These are phyloP conservation scores for Hypotaenidia philippensis DNA, from an alignment of 2,797 vertebrate genomes.

Conservation along the genomic window DNA sequence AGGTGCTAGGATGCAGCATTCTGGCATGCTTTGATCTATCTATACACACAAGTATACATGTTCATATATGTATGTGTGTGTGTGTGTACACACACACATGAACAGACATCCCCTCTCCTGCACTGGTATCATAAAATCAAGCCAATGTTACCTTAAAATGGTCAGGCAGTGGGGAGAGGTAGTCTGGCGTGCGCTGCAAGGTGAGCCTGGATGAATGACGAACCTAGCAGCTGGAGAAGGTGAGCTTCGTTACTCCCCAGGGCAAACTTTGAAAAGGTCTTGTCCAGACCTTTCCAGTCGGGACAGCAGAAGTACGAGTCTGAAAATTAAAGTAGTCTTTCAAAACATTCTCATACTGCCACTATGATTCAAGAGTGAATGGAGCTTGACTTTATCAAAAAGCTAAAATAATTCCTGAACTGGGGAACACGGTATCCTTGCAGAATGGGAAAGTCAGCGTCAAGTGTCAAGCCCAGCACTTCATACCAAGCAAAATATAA, in stretches of 20 bases:
- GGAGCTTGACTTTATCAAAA: background rate
- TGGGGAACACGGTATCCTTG: background rate
- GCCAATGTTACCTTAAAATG: background rate
- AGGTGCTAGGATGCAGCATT: background rate
- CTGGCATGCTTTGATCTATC: background rate
- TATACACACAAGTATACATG: fast-evolving
- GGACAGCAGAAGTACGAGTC: background rate
- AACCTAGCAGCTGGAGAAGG: background rate
- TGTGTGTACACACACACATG: background rate
- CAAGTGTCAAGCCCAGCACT: background rate
- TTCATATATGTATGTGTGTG: background rate
- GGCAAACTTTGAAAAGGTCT: background rate
- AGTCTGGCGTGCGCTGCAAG: background rate
- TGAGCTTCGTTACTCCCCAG: background rate
- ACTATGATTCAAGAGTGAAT: background rate
- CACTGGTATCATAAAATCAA: background rate
- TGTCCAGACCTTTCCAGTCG: background rate
- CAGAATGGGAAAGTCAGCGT: background rate
- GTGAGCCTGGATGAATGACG: background rate
- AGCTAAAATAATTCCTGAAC: background rate
- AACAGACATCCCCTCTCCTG: background rate
- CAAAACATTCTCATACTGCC: conserved; percentile 4
- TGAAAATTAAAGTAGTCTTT: background rate
- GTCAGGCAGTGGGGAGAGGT: background rate
- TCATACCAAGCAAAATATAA: background rate